Evolutionary conservation across 2,797 vertebrate genomes (phyloP).

Genomic region (Melanotaenia boesemani): DNA sequence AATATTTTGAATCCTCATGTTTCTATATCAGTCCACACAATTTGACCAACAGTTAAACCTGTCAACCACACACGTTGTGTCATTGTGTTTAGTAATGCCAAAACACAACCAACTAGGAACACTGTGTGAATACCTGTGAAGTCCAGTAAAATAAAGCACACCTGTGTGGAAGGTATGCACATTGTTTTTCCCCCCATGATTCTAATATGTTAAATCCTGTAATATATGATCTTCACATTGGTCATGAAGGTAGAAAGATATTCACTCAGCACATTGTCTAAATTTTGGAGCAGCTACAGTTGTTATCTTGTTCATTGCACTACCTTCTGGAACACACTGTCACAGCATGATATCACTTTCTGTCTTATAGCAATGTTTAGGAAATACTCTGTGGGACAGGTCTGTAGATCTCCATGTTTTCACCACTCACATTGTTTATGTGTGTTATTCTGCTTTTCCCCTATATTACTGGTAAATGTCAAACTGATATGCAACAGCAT

Average conservation of each 20-base stretch:
- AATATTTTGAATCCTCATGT: neutral
- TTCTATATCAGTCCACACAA: neutral
- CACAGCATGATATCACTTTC: conserved; percentile 68
- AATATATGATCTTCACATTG: conserved; percentile 1
- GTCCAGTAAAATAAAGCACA: conserved; percentile 11
- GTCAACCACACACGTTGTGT: neutral
- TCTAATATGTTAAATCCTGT: conserved; percentile 2
- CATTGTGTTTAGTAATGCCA: neutral
- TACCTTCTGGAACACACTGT: conserved; percentile 31
- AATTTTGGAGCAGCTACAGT: conserved; percentile 68
- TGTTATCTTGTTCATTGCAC: conserved; percentile 38
- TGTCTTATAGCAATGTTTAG: conserved; percentile 44
- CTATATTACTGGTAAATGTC: conserved; percentile 68
- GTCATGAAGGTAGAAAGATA: neutral
- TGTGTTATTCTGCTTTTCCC: conserved; percentile 29
- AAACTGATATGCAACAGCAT: conserved; percentile 48
- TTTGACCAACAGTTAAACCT: neutral
- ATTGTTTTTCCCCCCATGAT: conserved; percentile 4
- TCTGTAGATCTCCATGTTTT: conserved; percentile 39
- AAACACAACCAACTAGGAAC: neutral
- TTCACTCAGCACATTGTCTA: conserved; percentile 62
- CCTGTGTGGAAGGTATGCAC: neutral
- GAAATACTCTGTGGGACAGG: conserved; percentile 29
- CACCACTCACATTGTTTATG: conserved; percentile 34
- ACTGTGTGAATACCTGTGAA: conserved; percentile 31